Percentiles rank a stretch among this genome's conserved stretches.
phyloP scores from a whole-genome alignment of 2,797 vertebrate genomes.

The Eidolon dupreanum region DNA sequence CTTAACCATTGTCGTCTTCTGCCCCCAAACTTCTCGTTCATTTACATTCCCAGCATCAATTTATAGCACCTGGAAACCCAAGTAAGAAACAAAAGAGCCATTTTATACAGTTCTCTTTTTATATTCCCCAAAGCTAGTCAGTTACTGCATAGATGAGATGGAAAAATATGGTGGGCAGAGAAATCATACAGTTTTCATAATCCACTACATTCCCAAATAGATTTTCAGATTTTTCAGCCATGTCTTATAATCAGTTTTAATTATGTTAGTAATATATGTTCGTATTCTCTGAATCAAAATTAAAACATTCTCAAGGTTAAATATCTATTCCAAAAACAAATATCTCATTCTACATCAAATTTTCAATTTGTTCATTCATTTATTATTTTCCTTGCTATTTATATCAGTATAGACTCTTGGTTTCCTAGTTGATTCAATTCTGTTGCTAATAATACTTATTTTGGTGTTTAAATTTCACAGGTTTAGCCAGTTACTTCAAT shows the following conservation, averaged over 20 bases:
- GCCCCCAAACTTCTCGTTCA: background rate
- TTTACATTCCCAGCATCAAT: background rate
- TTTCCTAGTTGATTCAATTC: background rate
- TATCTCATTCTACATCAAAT: background rate
- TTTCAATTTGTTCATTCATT: background rate
- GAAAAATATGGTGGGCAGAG: background rate
- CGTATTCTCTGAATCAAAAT: background rate
- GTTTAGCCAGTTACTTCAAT: background rate
- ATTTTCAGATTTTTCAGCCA: background rate
- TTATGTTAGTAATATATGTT: background rate
- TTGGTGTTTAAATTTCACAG: background rate
- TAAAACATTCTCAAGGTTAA: background rate
- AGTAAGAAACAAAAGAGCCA: background rate
- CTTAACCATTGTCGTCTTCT: background rate
- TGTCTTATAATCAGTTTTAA: background rate
- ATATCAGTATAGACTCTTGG: background rate
- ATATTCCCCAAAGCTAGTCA: background rate
- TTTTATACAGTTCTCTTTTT: background rate
- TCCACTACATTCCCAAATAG: background rate
- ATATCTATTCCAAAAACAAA: background rate
- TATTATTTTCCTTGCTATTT: background rate
- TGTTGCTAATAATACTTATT: background rate
- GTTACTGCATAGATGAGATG: background rate
- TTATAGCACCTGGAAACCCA: background rate
- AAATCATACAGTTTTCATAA: background rate